phyloP scores from a whole-genome alignment of 2,113 vertebrate genomes.

The Engystomops pustulosus region DNA sequence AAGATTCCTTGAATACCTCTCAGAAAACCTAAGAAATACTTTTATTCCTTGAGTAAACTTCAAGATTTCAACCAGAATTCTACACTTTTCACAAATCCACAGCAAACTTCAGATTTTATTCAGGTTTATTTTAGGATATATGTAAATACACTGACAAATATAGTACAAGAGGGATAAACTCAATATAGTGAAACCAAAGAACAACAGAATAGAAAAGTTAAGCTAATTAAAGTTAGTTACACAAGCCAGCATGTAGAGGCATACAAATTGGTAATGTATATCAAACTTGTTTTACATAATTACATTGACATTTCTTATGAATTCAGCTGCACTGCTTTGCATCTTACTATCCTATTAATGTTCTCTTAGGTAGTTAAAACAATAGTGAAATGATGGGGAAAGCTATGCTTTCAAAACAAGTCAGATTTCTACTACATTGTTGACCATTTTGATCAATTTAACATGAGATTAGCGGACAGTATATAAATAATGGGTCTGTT shows the following conservation, averaged over 20 bases:
- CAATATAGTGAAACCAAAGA: constrained; percentile 11
- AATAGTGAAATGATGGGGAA: neutral
- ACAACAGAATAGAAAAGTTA: constrained; percentile 1
- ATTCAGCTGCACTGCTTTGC: constrained; percentile 23
- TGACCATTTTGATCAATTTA: constrained; percentile 22
- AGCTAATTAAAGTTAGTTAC: constrained; percentile 24
- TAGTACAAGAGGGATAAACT: neutral
- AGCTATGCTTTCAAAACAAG: neutral
- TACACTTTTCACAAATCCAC: neutral
- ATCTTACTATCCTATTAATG: constrained; percentile 8
- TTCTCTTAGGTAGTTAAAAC: neutral
- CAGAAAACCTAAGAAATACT: neutral
- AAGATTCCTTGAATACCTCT: neutral
- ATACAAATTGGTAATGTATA: constrained; percentile 15
- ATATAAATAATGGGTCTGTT: neutral
- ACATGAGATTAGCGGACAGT: neutral
- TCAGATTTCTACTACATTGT: constrained; percentile 12
- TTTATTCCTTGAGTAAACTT: neutral
- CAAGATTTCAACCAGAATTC: neutral
- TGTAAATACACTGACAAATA: constrained; percentile 1
- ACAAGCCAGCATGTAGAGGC: neutral
- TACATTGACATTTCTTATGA: constrained; percentile 38
- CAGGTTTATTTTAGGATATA: neutral
- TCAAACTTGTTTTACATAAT: constrained; percentile 27
- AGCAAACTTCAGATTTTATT: neutral